phyloP scores from a whole-genome alignment of 1,140 invertebrate genomes.

The Dreissena rostriformis region DNA sequence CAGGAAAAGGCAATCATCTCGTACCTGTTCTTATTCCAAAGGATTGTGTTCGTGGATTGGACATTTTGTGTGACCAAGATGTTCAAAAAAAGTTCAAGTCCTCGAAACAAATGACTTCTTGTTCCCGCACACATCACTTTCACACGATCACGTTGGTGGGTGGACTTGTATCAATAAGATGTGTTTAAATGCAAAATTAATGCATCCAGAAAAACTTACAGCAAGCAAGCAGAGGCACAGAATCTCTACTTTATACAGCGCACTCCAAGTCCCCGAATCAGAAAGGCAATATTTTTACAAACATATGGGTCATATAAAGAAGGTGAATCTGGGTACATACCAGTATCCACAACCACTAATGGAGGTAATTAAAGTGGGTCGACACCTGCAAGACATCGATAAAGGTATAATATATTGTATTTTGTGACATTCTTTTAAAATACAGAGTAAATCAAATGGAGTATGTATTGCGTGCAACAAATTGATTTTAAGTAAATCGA shows the following conservation, averaged over 20 bases:
- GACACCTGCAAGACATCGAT: slow-evolving; percentile 25
- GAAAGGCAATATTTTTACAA: slow-evolving; percentile 24
- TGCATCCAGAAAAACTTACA: background rate
- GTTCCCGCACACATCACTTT: background rate
- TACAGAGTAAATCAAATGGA: too few species aligned
- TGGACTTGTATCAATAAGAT: background rate
- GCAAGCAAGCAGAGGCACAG: slow-evolving; percentile 23
- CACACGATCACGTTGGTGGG: background rate
- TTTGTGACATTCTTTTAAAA: too few species aligned
- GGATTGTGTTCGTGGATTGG: background rate
- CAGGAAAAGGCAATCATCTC: slow-evolving; percentile 9
- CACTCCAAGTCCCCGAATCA: slow-evolving; percentile 7
- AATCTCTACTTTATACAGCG: slow-evolving; percentile 17
- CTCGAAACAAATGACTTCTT: background rate
- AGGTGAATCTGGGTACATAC: slow-evolving; percentile 5
- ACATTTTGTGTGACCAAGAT: background rate
- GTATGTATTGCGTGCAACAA: too few species aligned
- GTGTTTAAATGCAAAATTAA: background rate
- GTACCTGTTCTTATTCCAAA: slow-evolving; percentile 5
- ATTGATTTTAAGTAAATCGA: too few species aligned
- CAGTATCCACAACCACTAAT: slow-evolving; percentile 1
- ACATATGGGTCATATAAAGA: slow-evolving; percentile 13
- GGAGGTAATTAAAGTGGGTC: slow-evolving; percentile 14
- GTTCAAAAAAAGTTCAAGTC: background rate
- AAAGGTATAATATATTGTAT: slow-evolving; percentile 9